phyloP scores from a whole-genome alignment of 2,797 vertebrate genomes.

The Danio jaintianensis region DNA sequence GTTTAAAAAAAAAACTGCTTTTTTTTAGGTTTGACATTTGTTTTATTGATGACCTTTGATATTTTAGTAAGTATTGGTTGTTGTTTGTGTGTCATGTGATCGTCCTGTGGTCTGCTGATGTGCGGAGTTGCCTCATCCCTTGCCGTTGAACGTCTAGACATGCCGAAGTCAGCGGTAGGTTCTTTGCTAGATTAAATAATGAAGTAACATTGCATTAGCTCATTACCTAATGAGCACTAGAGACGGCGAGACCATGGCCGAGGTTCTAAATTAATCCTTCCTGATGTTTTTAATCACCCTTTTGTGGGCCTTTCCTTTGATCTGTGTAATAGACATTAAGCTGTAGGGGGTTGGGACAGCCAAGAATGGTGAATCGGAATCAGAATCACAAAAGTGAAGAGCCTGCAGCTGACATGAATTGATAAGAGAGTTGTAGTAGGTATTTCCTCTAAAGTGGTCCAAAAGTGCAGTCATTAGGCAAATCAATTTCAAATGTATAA shows the following conservation, averaged over 20 bases:
- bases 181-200: slow-evolving; percentile 58
- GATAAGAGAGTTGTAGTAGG: not conserved
- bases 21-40: not conserved
- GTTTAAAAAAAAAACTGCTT: not conserved
- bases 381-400: slow-evolving; percentile 1
- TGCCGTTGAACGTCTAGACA: slow-evolving; percentile 32
- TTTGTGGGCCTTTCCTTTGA: slow-evolving; percentile 73
- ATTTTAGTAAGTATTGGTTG: too few relatives aligned
- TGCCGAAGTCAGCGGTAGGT: slow-evolving; percentile 48
- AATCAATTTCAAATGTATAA: too few relatives aligned
- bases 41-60: not conserved
- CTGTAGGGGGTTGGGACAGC: slow-evolving; percentile 42
- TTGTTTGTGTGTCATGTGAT: not conserved
- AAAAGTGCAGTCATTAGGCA: too few relatives aligned
- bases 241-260: slow-evolving; percentile 63
- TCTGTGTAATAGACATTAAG: slow-evolving; percentile 71
- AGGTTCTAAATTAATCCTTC: slow-evolving; percentile 69
- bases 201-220: slow-evolving; percentile 63
- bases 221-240: slow-evolving; percentile 30
- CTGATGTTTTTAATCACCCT: slow-evolving; percentile 76
- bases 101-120: not conserved
- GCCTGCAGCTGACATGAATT: not conserved
- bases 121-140: not conserved
- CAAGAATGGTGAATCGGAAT: slow-evolving; percentile 2
- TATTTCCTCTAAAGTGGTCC: too few relatives aligned